A percentile compares a stretch with the other conserved stretches of the same genome.
These are phyloP conservation scores for Podarcis raffonei DNA, from an alignment of 2,113 vertebrate genomes.

Conservation along the genomic window DNA sequence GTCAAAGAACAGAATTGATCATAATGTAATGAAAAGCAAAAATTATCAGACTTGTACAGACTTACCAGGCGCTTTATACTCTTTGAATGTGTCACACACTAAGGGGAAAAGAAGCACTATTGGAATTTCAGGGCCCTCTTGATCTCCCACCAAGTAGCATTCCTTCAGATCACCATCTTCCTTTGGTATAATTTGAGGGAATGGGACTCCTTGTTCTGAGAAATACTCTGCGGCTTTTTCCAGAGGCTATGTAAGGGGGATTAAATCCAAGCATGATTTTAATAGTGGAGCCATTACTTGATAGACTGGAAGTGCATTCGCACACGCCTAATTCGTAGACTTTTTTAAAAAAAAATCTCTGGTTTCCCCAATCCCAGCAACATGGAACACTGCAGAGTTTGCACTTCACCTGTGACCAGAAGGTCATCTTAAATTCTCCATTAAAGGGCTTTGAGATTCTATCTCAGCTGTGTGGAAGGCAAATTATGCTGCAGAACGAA, in stretches of 20 bases:
- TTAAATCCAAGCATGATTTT: neutral
- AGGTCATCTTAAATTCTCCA: neutral
- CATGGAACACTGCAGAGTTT: neutral
- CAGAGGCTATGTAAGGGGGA: conserved; percentile 65
- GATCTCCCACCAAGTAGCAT: conserved; percentile 74
- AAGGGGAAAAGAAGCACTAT: conserved; percentile 79
- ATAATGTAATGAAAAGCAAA: neutral
- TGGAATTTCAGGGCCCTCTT: conserved; percentile 70
- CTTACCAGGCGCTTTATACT: conserved; percentile 83
- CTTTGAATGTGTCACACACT: conserved; percentile 77
- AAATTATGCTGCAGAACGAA: too few species aligned
- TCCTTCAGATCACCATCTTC: conserved; percentile 74
- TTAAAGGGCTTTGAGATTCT: neutral
- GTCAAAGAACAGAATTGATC: neutral
- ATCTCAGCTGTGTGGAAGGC: neutral
- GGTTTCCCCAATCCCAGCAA: neutral
- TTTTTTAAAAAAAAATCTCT: neutral
- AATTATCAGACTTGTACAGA: neutral
- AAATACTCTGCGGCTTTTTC: conserved; percentile 80
- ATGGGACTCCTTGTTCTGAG: conserved; percentile 71
- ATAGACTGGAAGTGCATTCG: neutral
- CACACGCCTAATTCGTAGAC: neutral
- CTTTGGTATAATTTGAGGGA: conserved; percentile 69
- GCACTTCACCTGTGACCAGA: neutral
- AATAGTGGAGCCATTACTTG: neutral